Conservation (phyloP, 2,113 vertebrate species). For the Podiceps cristatus region DNA sequence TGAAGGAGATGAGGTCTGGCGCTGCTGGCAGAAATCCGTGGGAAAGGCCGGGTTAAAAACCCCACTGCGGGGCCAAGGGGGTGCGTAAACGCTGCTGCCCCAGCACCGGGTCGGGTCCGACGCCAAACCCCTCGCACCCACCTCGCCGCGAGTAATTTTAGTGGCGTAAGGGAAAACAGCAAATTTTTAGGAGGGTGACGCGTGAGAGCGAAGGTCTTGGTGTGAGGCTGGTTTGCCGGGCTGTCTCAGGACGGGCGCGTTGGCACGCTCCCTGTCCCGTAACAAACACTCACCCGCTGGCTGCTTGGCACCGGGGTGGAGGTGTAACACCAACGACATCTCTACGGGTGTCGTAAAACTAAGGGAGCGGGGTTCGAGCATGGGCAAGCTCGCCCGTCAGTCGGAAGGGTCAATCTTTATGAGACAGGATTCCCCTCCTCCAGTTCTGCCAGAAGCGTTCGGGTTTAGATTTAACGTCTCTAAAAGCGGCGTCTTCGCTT, state of each 20-base stretch:
- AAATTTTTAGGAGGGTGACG: neutral
- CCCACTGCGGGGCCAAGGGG: accelerated
- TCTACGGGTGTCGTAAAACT: neutral
- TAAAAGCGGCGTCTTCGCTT: neutral
- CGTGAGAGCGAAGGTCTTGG: neutral
- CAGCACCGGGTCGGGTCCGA: neutral
- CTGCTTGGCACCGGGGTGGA: neutral
- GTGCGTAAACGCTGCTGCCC: neutral
- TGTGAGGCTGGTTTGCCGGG: neutral
- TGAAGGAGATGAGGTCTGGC: neutral
- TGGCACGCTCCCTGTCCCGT: neutral
- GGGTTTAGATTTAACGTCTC: neutral
- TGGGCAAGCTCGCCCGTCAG: neutral
- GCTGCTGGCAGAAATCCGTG: neutral
- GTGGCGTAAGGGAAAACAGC: neutral
- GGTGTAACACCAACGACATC: neutral
- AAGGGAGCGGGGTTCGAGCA: neutral
- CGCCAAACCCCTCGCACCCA: neutral
- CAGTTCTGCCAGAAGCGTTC: neutral
- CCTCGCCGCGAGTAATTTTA: neutral
- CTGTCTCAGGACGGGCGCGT: neutral
- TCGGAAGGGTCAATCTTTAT: neutral
- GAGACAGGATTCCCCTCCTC: neutral
- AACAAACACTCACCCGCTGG: neutral
- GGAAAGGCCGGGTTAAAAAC: neutral